These are phyloP conservation scores for Meriones psammophilus DNA, from an alignment of 2,797 vertebrate species.

Conservation along the genomic window DNA sequence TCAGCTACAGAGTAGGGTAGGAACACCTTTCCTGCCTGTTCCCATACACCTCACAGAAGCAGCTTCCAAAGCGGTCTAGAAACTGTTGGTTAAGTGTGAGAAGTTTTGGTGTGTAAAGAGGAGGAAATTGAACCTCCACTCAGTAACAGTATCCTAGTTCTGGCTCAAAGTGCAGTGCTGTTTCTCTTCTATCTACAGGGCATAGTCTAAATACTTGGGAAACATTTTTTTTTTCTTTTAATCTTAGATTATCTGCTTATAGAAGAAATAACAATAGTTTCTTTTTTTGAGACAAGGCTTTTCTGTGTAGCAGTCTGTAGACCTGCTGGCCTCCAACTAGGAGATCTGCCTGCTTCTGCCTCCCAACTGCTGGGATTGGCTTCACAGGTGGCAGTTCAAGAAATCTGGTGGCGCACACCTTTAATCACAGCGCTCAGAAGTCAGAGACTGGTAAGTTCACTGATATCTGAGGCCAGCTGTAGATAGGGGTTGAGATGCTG, in stretches of 20 bases:
- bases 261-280: neutral
- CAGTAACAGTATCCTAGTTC: neutral
- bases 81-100: conserved; percentile 26
- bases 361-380: neutral
- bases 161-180: conserved; percentile 2
- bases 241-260: neutral
- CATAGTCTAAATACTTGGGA: conserved; percentile 1
- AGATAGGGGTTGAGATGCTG: neutral
- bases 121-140: neutral
- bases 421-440: neutral
- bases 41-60: neutral
- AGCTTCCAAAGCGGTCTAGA: neutral
- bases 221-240: neutral
- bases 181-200: neutral
- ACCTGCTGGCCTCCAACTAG: neutral
- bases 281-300: neutral
- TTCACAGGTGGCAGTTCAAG: neutral
- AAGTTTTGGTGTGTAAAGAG: conserved; percentile 8
- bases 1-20: neutral
- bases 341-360: neutral
- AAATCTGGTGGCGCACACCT: neutral
- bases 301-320: neutral
- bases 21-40: neutral
- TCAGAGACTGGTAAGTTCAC: neutral
- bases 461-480: neutral